A percentile compares a stretch with the other conserved stretches of the same genome.
These are phyloP conservation scores for Dermochelys coriacea DNA, from an alignment of 2,797 vertebrate species.

Conservation along the genomic window DNA sequence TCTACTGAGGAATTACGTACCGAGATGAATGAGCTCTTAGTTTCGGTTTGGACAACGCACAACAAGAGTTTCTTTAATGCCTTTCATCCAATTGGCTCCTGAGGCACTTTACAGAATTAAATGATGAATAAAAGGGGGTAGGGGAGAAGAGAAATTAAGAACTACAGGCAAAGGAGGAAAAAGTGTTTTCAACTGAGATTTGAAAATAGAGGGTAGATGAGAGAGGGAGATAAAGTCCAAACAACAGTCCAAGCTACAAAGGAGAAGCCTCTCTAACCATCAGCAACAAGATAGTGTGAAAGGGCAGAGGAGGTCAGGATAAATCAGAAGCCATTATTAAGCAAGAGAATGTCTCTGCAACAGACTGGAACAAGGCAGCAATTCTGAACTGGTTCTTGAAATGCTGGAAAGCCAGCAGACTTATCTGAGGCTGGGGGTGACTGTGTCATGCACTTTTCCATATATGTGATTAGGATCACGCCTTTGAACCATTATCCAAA, in stretches of 20 bases:
- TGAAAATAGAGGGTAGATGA: neutral
- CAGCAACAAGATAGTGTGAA: neutral
- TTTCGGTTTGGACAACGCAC: neutral
- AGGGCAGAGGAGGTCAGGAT: neutral
- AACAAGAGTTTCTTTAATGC: neutral
- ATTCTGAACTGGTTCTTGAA: neutral
- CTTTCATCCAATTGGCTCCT: neutral
- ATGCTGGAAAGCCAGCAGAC: neutral
- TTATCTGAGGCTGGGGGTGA: slow-evolving; percentile 7
- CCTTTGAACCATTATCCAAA: neutral
- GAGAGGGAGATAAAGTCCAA: neutral
- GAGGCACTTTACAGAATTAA: accelerated
- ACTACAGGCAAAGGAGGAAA: neutral
- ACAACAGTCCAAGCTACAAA: neutral
- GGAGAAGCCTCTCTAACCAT: neutral
- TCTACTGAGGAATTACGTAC: neutral
- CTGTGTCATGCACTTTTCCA: neutral
- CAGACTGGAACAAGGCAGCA: slow-evolving; percentile 2
- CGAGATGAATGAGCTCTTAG: neutral
- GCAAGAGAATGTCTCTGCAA: neutral
- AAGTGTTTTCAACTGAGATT: neutral
- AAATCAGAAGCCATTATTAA: neutral
- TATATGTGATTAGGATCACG: neutral
- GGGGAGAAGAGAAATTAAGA: neutral
- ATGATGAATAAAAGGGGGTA: accelerated